A percentile compares a stretch with the other conserved stretches of the same genome.
Evolutionary conservation across 2,113 vertebrate genomes (phyloP).

Genomic region (Anolis carolinensis): DNA sequence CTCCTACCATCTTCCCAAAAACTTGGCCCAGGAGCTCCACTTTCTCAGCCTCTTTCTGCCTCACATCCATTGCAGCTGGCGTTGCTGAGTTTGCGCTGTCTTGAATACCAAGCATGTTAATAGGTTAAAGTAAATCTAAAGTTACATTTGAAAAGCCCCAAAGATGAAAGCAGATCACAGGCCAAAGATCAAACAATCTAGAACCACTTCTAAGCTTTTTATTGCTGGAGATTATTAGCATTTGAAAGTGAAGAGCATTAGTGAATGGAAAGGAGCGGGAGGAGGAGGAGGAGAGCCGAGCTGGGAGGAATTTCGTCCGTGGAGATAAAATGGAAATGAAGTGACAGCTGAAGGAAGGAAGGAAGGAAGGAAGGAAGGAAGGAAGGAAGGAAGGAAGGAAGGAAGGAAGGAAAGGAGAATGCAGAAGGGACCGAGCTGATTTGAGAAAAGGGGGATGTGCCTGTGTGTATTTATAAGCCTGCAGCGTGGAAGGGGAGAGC

Average conservation of each 20-base stretch:
- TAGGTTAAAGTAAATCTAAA: slow-evolving; percentile 77
- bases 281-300: slow-evolving; percentile 13
- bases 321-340: slow-evolving; percentile 62
- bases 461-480: accelerated
- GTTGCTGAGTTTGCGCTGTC: too few relatives aligned
- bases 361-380: too few relatives aligned
- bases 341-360: slow-evolving; percentile 50
- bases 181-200: slow-evolving; percentile 84
- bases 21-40: too few relatives aligned
- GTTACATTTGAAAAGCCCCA: slow-evolving; percentile 73
- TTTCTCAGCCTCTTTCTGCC: too few relatives aligned
- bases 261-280: slow-evolving; percentile 52
- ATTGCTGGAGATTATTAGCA: slow-evolving; percentile 80
- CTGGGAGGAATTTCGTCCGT: slow-evolving; percentile 69
- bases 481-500: neutral
- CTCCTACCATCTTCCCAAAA: too few relatives aligned
- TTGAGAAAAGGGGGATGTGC: neutral
- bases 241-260: slow-evolving; percentile 82
- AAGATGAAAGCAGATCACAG: slow-evolving; percentile 84
- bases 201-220: slow-evolving; percentile 82
- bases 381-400: too few relatives aligned
- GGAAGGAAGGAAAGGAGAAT: slow-evolving; percentile 12
- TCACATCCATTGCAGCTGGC: too few relatives aligned
- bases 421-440: neutral
- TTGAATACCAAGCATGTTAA: slow-evolving; percentile 62